These are phyloP conservation scores for Piliocolobus tephrosceles DNA, from an alignment of 2,113 vertebrate genomes.

Conservation along the genomic window DNA sequence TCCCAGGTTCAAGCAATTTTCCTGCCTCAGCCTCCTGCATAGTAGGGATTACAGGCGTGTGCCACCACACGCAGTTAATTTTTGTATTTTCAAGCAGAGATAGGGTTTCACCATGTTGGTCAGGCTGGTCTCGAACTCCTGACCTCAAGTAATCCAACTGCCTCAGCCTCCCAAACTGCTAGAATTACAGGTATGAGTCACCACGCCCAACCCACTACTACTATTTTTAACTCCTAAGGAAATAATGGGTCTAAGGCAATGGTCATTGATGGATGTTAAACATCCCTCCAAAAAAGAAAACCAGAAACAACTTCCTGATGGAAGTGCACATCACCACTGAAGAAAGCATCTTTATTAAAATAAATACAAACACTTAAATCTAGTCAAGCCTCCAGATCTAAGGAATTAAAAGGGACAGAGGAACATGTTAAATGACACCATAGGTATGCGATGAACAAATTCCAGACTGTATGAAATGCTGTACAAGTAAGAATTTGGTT, in stretches of 20 bases:
- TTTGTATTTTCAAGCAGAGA: no score
- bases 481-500: not conserved
- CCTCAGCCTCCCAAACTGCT: no score
- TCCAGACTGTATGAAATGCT: not conserved
- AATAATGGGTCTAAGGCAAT: not conserved
- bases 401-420: not conserved
- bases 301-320: not conserved
- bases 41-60: no score
- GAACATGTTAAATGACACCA: not conserved
- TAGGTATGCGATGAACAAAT: not conserved
- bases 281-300: not conserved
- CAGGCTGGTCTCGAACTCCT: no score
- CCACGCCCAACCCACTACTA: accelerated
- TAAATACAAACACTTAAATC: not conserved
- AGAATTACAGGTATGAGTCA: no score
- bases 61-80: no score
- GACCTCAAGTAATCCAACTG: no score
- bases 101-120: no score
- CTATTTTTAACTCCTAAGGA: not conserved
- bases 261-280: not conserved
- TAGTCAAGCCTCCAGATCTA: not conserved
- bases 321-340: not conserved
- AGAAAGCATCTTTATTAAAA: not conserved
- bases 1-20: no score
- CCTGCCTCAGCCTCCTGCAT: no score